Evolutionary conservation across 2,113 vertebrate genomes (phyloP).

Genomic region (Proteles cristata): DNA sequence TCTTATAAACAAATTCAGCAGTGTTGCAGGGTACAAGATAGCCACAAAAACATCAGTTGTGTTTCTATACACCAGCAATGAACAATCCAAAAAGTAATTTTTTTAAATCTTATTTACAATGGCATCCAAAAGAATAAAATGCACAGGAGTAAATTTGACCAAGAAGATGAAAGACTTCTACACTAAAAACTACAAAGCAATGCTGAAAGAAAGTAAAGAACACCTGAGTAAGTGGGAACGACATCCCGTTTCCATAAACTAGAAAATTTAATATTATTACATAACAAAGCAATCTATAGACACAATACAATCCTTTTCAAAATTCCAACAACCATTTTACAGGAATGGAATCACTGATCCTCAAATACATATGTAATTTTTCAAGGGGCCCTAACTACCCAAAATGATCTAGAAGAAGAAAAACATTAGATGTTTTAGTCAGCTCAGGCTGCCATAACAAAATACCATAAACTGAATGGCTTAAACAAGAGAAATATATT

Average conservation of each 20-base stretch:
- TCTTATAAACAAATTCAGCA: not conserved
- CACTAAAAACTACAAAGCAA: not conserved
- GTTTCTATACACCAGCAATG: not conserved
- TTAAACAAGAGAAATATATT: not conserved
- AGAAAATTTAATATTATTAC: not conserved
- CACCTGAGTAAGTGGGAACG: not conserved
- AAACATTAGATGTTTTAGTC: not conserved
- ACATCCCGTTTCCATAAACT: not conserved
- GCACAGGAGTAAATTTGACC: not conserved
- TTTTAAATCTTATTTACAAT: not conserved
- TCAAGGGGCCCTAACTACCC: not conserved
- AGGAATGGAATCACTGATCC: not conserved
- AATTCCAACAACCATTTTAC: not conserved
- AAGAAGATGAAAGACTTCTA: not conserved
- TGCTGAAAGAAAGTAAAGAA: not conserved
- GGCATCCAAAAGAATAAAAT: not conserved
- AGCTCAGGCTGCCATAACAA: not conserved
- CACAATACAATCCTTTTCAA: not conserved
- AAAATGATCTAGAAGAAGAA: not conserved
- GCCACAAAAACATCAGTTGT: not conserved
- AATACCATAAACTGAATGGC: not conserved
- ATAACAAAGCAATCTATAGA: not conserved
- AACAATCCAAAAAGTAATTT: not conserved
- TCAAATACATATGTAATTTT: not conserved
- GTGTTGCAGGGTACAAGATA: not conserved